Percentiles rank a stretch among this genome's conserved stretches.
Conservation (phyloP, 2,113 vertebrate genomes). For the Desmodus rotundus region DNA sequence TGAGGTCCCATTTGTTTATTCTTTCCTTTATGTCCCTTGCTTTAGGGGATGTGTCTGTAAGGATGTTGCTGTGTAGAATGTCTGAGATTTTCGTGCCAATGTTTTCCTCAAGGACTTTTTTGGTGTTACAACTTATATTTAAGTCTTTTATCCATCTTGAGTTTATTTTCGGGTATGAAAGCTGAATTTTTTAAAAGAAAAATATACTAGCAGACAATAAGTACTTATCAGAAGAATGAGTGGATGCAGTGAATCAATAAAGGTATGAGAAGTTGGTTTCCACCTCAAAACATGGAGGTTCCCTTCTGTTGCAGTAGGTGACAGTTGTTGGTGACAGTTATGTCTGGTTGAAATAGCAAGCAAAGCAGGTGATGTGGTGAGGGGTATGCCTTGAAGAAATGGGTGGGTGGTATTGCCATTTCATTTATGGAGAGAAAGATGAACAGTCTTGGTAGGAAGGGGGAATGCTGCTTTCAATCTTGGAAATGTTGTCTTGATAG, state of each 20-base stretch:
- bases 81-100: too few relatives aligned
- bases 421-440: neutral
- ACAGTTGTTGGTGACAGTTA: neutral
- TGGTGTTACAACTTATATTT: too few relatives aligned
- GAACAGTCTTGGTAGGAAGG: neutral
- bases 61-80: too few relatives aligned
- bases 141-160: too few relatives aligned
- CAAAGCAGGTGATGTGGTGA: neutral
- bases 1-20: too few relatives aligned
- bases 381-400: neutral
- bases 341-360: neutral
- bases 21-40: too few relatives aligned
- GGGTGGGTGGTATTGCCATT: neutral
- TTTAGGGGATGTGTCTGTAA: too few relatives aligned
- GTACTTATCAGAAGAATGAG: neutral
- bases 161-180: too few relatives aligned
- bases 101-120: too few relatives aligned
- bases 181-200: too few relatives aligned
- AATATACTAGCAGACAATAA: too few relatives aligned
- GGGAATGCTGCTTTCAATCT: neutral
- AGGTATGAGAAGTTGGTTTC: neutral
- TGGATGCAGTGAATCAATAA: neutral
- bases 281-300: rapidly evolving
- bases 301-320: neutral
- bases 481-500: neutral